A percentile compares a stretch with the other conserved stretches of the same genome.
These are phyloP conservation scores for Coendou prehensilis DNA, from an alignment of 2,797 vertebrate genomes.

Conservation along the genomic window DNA sequence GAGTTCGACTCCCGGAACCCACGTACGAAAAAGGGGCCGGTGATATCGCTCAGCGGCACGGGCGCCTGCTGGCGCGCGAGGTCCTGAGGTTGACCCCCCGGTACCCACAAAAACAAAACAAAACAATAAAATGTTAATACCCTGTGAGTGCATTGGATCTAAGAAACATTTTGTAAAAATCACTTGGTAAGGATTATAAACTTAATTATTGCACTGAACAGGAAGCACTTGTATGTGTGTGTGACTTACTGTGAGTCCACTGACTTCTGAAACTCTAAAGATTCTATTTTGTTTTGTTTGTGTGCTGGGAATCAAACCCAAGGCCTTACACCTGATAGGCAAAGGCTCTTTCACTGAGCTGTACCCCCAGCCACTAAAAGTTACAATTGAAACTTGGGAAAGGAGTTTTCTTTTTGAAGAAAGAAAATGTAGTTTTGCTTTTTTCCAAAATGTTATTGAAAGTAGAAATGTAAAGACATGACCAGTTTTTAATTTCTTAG, in stretches of 20 bases:
- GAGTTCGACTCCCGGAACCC: no score
- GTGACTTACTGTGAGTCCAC: conserved; percentile 58
- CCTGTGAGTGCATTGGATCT: conserved; percentile 79
- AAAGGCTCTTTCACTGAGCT: neutral
- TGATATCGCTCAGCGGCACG: no score
- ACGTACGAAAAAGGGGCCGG: no score
- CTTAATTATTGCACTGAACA: conserved; percentile 84
- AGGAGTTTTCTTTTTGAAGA: conserved; percentile 45
- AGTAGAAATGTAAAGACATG: conserved; percentile 57
- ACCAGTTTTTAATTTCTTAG: conserved; percentile 45
- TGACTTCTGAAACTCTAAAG: conserved; percentile 55
- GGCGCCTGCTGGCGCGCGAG: no score
- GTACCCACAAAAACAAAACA: no score
- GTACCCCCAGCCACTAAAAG: neutral
- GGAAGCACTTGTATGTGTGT: conserved; percentile 49
- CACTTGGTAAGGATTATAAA: conserved; percentile 80
- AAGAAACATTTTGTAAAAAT: conserved; percentile 75
- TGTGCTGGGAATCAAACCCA: neutral
- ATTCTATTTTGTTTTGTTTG: neutral
- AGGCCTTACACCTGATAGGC: neutral
- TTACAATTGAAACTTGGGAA: conserved; percentile 42
- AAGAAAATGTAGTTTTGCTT: conserved; percentile 64
- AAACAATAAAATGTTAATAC: conserved; percentile 80
- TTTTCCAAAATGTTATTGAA: conserved; percentile 56
- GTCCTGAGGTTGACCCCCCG: no score